Percentiles rank a stretch among this genome's conserved stretches.
Evolutionary conservation across 2,888 invertebrate species (phyloP).

Genomic region (Teleiodes luculella): DNA sequence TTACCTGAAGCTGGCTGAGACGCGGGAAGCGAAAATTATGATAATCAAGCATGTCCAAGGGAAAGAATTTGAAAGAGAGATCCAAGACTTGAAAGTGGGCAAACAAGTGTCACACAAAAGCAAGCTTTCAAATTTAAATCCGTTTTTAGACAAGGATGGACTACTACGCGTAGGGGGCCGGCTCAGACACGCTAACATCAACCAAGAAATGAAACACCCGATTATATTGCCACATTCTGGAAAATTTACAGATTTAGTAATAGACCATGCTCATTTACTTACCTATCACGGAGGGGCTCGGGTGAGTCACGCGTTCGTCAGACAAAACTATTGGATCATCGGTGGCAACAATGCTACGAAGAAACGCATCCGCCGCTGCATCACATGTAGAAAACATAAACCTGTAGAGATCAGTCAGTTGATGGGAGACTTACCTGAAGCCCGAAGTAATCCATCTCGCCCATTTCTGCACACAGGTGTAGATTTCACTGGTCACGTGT

Average conservation of each 20-base stretch:
- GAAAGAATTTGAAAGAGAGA: neutral
- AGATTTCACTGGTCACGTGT: slow-evolving; percentile 20
- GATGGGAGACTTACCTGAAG: slow-evolving; percentile 25
- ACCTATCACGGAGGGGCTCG: slow-evolving; percentile 24
- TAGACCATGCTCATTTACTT: slow-evolving; percentile 22
- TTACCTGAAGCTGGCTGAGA: no score
- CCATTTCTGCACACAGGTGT: no score
- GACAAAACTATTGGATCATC: slow-evolving; percentile 24
- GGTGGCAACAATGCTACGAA: slow-evolving; percentile 20
- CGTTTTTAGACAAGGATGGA: slow-evolving; percentile 4
- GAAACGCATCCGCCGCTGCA: slow-evolving; percentile 14
- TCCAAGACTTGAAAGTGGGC: neutral
- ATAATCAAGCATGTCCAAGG: neutral
- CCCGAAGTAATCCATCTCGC: slow-evolving; percentile 16
- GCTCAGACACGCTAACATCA: slow-evolving; percentile 1
- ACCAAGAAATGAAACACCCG: slow-evolving; percentile 1
- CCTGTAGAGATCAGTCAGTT: slow-evolving; percentile 17
- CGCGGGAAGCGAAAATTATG: no score
- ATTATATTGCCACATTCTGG: slow-evolving; percentile 19
- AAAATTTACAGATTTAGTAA: slow-evolving; percentile 19
- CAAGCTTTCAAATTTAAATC: slow-evolving; percentile 2
- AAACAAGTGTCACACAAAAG: neutral
- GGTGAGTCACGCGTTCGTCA: slow-evolving; percentile 15
- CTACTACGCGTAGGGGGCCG: slow-evolving; percentile 16
- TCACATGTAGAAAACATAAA: slow-evolving; percentile 18